Evolutionary conservation across 1,140 invertebrate genomes (phyloP).

Genomic region (Apis dorsata): DNA sequence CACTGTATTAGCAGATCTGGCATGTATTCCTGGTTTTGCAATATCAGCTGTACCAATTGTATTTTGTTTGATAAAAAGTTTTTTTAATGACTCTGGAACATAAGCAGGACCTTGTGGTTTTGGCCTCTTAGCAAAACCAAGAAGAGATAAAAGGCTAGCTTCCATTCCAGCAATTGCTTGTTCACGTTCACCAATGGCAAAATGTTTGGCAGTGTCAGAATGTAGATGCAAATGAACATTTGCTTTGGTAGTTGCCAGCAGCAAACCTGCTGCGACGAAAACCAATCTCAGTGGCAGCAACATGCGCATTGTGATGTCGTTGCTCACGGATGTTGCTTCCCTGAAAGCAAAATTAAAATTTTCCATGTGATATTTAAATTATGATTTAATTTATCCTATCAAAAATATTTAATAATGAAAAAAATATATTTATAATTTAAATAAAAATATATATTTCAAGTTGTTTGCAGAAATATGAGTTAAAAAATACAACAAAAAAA

Average conservation of each 20-base stretch:
- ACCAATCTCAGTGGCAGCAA: conserved; percentile 78
- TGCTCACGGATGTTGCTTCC: conserved; percentile 78
- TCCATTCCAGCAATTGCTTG: conserved; percentile 81
- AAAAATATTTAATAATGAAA: neutral
- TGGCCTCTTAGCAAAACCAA: conserved; percentile 86
- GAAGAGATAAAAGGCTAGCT: conserved; percentile 85
- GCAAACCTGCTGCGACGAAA: conserved; percentile 77
- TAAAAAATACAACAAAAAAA: neutral
- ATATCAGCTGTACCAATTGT: conserved; percentile 83
- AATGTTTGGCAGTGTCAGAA: conserved; percentile 46
- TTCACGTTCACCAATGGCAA: conserved; percentile 61
- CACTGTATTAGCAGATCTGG: conserved; percentile 90
- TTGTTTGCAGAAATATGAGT: neutral
- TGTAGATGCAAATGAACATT: conserved; percentile 53
- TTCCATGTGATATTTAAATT: neutral
- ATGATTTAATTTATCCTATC: too few relatives aligned
- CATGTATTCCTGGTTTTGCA: conserved; percentile 85
- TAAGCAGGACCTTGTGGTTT: conserved; percentile 75
- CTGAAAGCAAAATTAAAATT: conserved; percentile 59
- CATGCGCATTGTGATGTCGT: conserved; percentile 78
- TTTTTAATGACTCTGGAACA: conserved; percentile 89
- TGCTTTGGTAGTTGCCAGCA: conserved; percentile 71
- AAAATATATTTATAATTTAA: neutral
- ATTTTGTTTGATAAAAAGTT: conserved; percentile 87
- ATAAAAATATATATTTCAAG: too few relatives aligned